These are phyloP conservation scores for Gasteruption jaculator DNA, from an alignment of 2,888 invertebrate genomes.

Conservation along the genomic window DNA sequence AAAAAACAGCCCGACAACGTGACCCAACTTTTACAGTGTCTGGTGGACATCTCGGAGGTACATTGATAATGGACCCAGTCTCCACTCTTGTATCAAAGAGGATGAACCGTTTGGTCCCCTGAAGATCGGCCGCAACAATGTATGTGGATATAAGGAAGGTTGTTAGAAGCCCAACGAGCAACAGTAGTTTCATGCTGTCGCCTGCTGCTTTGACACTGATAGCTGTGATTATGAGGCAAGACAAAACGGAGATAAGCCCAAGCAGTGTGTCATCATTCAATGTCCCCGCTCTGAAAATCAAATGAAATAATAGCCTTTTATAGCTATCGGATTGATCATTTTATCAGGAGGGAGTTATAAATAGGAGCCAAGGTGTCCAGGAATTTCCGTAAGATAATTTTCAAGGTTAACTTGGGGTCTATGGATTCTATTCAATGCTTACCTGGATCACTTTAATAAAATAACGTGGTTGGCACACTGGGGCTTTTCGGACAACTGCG, in stretches of 20 bases:
- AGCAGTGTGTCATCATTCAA: not conserved
- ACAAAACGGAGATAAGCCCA: not conserved
- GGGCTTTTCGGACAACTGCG: too few relatives aligned
- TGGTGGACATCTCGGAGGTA: constrained; percentile 38
- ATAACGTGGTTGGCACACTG: too few relatives aligned
- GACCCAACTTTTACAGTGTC: constrained; percentile 33
- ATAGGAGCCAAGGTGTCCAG: too few relatives aligned
- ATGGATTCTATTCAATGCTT: too few relatives aligned
- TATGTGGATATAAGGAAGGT: constrained; percentile 17
- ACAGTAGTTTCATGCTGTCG: constrained; percentile 27
- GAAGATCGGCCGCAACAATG: constrained; percentile 11
- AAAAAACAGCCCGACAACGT: constrained; percentile 38
- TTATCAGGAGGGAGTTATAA: too few relatives aligned
- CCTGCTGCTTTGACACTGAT: constrained; percentile 7
- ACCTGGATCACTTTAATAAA: too few relatives aligned
- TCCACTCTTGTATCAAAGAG: constrained; percentile 27
- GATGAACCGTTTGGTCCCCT: constrained; percentile 27
- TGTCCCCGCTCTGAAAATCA: not conserved
- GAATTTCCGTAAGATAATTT: too few relatives aligned
- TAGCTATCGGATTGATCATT: too few relatives aligned
- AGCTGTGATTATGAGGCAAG: not conserved
- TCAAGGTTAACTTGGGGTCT: too few relatives aligned
- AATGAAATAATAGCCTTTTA: too few relatives aligned
- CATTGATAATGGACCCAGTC: constrained; percentile 36
- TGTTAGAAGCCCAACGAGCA: constrained; percentile 20